Base-by-base conservation (phyloP, 2,888 invertebrate species). In the Ypsolopha sequella region DNA sequence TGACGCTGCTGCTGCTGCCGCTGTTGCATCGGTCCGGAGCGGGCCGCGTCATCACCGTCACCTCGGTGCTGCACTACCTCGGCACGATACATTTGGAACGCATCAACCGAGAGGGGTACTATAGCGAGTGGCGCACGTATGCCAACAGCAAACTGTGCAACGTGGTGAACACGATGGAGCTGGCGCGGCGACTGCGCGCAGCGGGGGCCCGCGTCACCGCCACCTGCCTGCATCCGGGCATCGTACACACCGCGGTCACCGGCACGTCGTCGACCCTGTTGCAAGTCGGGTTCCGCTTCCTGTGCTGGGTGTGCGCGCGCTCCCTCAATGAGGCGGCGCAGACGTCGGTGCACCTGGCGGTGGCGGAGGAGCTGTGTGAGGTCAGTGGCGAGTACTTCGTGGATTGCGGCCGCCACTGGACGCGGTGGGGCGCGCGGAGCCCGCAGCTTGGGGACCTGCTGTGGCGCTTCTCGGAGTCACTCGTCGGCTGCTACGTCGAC, bases 1-100 rank as follows among this genome's bases (percentile, higher is more conserved):
- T 50, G 9, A 50, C 50, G 35, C 38, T 96, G 95, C 50, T 96
- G 95, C 50, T 50, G 69, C 81, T 96, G 41, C 80, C 96, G 46
- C 95, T 95, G 0, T 61, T 92, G 55, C 91, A 91, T 68, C 86
- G 81, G 59, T 89, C 91, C 6, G 80, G 84, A 0, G 89, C 91
- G 1, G 88, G 91, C 46, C 87, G 93, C 34, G 89, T 93, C 57
- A 88, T 93, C 0, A 87, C 92, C 1, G 92, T 93, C 1, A 92
- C 92, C 0, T 93, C 92, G 0, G 89, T 89, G 59, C 71, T 92
- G 9, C 92, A 93, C 66, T 85, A 89, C 7, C 61, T 92, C 9
- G 87, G 91, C 0, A 84, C 86, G 0, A 74, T 92, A 9, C 90
- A 92, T 67, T 60, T 92, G 50, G 84, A 90, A 53, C 91, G 92